Percentiles rank a stretch among this genome's conserved stretches.
phyloP scores from a whole-genome alignment of 2,888 invertebrate species.

The Drosophila greeni region DNA sequence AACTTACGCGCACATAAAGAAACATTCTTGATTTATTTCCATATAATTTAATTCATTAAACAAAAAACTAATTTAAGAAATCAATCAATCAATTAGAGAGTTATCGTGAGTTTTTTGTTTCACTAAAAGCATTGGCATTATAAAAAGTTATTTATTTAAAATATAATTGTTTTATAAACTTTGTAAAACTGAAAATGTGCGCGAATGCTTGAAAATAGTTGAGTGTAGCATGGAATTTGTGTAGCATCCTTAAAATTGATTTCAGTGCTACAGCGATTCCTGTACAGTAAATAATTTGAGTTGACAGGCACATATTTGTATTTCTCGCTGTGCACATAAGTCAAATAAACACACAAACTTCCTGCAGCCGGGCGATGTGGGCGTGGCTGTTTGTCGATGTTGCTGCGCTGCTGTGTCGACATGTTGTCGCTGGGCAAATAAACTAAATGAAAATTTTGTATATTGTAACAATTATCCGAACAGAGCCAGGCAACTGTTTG shows the following conservation, averaged over 20 bases:
- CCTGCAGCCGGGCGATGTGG: conserved; percentile 25
- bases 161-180: neutral
- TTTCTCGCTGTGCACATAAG: conserved; percentile 16
- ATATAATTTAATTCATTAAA: neutral
- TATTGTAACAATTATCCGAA: conserved; percentile 65
- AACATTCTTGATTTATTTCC: neutral
- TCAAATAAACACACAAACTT: conserved; percentile 35
- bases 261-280: neutral
- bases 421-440: conserved; percentile 53
- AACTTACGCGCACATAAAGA: conserved; percentile 15
- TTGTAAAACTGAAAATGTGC: no score
- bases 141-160: neutral
- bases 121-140: neutral
- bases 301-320: conserved; percentile 2
- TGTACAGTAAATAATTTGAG: neutral
- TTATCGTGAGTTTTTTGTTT: no score
- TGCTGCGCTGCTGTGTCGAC: conserved; percentile 35
- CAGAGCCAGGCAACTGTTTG: conserved; percentile 25
- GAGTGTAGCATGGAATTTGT: neutral
- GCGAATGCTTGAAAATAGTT: no score
- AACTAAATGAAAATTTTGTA: conserved; percentile 62
- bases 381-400: conserved; percentile 28
- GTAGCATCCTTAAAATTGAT: neutral
- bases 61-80: neutral
- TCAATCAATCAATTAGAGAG: no score